phyloP scores from a whole-genome alignment of 2,113 vertebrate genomes.

The Phodopus roborovskii region DNA sequence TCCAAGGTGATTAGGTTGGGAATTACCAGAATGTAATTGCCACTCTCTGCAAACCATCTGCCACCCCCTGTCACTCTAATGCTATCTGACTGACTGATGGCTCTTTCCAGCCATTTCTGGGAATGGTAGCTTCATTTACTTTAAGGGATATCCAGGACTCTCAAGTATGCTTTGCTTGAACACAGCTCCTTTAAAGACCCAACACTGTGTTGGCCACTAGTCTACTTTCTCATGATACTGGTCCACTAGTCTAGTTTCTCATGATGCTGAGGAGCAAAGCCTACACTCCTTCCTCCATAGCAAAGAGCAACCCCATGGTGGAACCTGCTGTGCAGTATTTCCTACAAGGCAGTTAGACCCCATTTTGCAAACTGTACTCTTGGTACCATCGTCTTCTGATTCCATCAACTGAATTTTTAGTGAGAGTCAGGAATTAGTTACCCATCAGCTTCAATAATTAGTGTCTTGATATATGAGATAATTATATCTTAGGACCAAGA shows the following conservation, averaged over 20 bases:
- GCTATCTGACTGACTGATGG: background rate
- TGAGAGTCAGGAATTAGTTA: background rate
- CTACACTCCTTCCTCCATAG: background rate
- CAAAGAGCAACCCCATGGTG: background rate
- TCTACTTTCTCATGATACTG: background rate
- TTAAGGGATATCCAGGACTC: background rate
- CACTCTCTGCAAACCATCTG: slow-evolving; percentile 24
- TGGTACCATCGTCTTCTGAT: background rate
- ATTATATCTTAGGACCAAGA: background rate
- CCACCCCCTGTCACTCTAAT: background rate
- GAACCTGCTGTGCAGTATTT: background rate
- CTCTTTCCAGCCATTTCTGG: slow-evolving; percentile 13
- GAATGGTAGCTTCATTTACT: background rate
- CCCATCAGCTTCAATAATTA: background rate
- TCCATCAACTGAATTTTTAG: background rate
- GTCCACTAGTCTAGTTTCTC: background rate
- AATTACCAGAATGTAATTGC: background rate
- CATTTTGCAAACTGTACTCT: background rate
- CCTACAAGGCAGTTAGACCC: background rate
- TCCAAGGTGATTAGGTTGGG: background rate
- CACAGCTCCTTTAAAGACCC: background rate
- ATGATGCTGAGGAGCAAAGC: background rate
- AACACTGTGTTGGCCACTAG: background rate
- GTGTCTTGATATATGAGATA: background rate
- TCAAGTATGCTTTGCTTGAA: slow-evolving; percentile 30